A percentile compares a stretch with the other conserved stretches of the same genome.
phyloP scores from a whole-genome alignment of 2,888 invertebrate species.

The Mamestra brassicae region DNA sequence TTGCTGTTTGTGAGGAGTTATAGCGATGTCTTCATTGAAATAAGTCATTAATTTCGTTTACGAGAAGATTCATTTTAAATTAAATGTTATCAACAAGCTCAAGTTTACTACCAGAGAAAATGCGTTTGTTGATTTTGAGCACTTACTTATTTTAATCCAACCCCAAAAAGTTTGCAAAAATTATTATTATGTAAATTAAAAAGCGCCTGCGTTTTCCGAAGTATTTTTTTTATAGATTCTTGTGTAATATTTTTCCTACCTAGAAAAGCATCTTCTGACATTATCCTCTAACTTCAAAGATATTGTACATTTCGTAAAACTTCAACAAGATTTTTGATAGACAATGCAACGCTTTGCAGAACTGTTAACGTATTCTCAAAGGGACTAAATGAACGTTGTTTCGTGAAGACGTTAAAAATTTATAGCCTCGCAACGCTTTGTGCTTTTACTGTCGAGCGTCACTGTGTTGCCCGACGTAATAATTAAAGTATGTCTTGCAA shows the following conservation, averaged over 20 bases:
- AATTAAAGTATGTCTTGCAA: conserved; percentile 70
- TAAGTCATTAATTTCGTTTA: conserved; percentile 14
- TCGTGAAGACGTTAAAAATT: conserved; percentile 87
- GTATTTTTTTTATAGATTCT: not conserved
- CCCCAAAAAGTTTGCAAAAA: not conserved
- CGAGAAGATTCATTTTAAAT: not conserved
- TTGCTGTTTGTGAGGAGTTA: conserved; percentile 14
- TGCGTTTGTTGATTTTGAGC: not conserved
- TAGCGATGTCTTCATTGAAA: conserved; percentile 5
- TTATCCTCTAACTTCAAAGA: conserved; percentile 19
- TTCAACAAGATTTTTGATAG: conserved; percentile 45
- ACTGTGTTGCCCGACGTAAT: conserved; percentile 64
- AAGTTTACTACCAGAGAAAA: not conserved
- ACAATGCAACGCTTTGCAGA: conserved; percentile 47
- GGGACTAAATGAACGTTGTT: conserved; percentile 81
- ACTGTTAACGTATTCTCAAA: conserved; percentile 68
- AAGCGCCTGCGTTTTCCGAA: no score
- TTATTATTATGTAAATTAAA: no score
- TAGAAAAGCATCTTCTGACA: not conserved
- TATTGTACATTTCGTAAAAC: conserved; percentile 20
- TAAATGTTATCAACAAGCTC: not conserved
- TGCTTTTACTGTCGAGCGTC: conserved; percentile 81
- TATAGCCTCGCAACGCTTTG: conserved; percentile 80
- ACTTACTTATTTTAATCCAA: not conserved
- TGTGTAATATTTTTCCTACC: not conserved